Base-by-base conservation (phyloP, 2,113 vertebrate species). In the Orcinus orca region DNA sequence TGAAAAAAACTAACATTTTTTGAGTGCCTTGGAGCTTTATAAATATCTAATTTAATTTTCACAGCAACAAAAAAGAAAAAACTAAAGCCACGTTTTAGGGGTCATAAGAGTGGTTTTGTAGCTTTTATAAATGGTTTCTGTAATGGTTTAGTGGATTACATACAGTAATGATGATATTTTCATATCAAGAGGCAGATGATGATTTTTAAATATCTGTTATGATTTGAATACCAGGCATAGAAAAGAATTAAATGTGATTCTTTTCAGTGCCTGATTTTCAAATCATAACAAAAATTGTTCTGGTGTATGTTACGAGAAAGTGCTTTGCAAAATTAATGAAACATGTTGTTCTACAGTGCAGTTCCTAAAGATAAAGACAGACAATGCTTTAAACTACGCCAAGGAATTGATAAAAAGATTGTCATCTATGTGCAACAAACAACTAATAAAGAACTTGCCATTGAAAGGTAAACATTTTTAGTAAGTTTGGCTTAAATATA, bases 281-380 rank as follows among this genome's bases (percentile, higher is more conserved):
- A 6, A 29, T 82, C 44, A 44, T 82, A 60, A 38, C 36, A 88
- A 58, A 90, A 68, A 41, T n/a, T 85, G 14, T 90, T 88, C 41
- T 87, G 68, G 18, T 96, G 25, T 63, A 26, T 92, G 21, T 90
- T 68, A 55, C 3, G 88, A 86, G 68, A 92, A 94, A 95, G 74
- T 85, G 65, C 14, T 82, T 88, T 82, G 8, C 60, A 84, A 93
- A 89, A 92, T 90, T 95, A 93, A 96, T 97, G 55, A 94, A 97
- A 86, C 20, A 5, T 94, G 6, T 96, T 97, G 81, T 38, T 97
- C 73, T 94, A 98, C 98, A 99, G 99, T 95, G 99, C 99, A 25
- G 99, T 99, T 77, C 99, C 99, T 63, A 99, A 99, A 98, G 99
- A 99, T 98, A 99, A 99, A 97, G 99, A 99, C 98, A 99, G 99